Percentiles rank a stretch among this genome's conserved stretches.
Conservation (phyloP, 2,113 vertebrate species). For the Heterotis niloticus region DNA sequence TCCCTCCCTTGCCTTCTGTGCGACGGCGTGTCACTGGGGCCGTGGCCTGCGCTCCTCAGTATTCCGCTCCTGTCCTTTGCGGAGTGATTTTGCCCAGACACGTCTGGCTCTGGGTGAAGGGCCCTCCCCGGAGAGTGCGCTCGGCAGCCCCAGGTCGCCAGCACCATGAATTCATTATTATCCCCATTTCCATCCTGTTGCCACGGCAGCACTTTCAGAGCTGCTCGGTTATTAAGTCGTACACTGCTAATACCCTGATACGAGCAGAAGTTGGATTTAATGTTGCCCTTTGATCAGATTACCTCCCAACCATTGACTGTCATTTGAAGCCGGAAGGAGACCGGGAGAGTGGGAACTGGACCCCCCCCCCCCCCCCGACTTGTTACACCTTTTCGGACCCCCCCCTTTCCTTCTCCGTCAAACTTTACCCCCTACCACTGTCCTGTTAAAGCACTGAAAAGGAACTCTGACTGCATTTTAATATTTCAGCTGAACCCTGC, state of each 20-base stretch:
- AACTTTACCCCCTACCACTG: slow-evolving; percentile 25
- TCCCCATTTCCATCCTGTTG: slow-evolving; percentile 99
- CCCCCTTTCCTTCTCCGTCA: slow-evolving; percentile 11
- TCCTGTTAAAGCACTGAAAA: neutral
- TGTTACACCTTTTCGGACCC: slow-evolving; percentile 3
- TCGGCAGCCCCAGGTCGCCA: slow-evolving; percentile 99
- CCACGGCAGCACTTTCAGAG: slow-evolving; percentile 99
- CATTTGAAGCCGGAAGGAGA: slow-evolving; percentile 68
- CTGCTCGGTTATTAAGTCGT: slow-evolving; percentile 98
- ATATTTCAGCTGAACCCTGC: slow-evolving; percentile 13
- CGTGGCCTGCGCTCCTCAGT: slow-evolving; percentile 75
- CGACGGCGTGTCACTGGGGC: slow-evolving; percentile 40
- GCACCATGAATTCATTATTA: slow-evolving; percentile 99
- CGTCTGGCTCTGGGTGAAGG: slow-evolving; percentile 99
- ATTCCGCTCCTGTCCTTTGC: slow-evolving; percentile 97
- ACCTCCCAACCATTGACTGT: slow-evolving; percentile 83
- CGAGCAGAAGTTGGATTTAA: slow-evolving; percentile 96
- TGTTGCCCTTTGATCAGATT: slow-evolving; percentile 96
- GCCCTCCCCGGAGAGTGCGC: slow-evolving; percentile 91
- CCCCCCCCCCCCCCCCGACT: neutral
- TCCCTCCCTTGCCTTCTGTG: slow-evolving; percentile 35
- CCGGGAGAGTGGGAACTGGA: slow-evolving; percentile 16
- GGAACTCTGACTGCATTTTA: slow-evolving; percentile 16
- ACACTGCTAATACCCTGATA: slow-evolving; percentile 98
- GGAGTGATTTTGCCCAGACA: slow-evolving; percentile 99